Conservation (phyloP, 2,113 vertebrate species). For the Rhinichthys klamathensis region DNA sequence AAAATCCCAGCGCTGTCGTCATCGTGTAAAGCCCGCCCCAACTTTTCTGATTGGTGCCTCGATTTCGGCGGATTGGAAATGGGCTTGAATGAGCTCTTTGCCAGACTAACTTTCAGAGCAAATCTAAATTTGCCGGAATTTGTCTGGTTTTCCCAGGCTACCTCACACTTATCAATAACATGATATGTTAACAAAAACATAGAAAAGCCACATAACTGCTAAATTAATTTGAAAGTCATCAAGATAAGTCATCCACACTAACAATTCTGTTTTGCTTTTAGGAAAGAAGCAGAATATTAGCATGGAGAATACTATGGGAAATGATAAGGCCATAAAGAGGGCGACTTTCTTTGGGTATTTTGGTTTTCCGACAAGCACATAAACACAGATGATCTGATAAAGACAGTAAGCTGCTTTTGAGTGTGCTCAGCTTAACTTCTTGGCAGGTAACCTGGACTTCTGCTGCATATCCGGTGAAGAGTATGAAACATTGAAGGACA, state of each 20-base stretch:
- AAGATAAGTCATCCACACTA: neutral
- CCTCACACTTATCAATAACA: neutral
- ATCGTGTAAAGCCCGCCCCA: no score
- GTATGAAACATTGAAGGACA: neutral
- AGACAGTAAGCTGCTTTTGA: conserved; percentile 74
- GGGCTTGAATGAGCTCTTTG: no score
- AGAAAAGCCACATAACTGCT: neutral
- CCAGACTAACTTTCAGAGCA: no score
- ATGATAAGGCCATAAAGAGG: conserved; percentile 60
- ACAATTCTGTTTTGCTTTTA: neutral
- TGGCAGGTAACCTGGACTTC: conserved; percentile 62
- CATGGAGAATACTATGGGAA: conserved; percentile 16
- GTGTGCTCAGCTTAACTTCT: conserved; percentile 62
- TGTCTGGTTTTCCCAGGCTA: no score
- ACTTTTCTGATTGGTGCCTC: no score
- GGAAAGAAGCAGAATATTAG: neutral
- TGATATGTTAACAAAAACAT: neutral
- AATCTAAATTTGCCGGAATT: no score
- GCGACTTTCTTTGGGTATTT: conserved; percentile 67
- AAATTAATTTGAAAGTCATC: neutral
- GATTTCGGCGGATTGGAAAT: no score
- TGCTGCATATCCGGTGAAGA: conserved; percentile 50
- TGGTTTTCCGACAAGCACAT: conserved; percentile 70
- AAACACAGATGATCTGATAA: conserved; percentile 75
- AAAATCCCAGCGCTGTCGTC: no score